Base-by-base conservation (phyloP, 2,113 vertebrate species). In the Psilopsiagon aymara region DNA sequence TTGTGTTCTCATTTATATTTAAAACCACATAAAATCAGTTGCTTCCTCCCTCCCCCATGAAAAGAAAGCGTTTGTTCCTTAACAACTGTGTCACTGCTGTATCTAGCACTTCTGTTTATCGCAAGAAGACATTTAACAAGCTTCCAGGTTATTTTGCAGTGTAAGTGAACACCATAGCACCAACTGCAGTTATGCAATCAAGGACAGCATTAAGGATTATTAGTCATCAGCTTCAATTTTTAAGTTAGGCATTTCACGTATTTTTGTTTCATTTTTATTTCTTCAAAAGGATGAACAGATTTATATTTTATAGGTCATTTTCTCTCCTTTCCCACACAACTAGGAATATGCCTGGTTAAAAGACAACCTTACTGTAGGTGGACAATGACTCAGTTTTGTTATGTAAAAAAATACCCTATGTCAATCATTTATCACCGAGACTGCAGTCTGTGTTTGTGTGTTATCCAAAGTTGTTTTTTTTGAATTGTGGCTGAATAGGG, bases 11-110 rank as follows among this genome's bases (percentile, higher is more conserved):
- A 39, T 55, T 67, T 78, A 11, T 62, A 84, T 57, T 86, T 79
- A 47, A 85, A 94, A 44, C 9, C 12, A 51, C 29, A 70, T 41
- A 47, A 57, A 85, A 78, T 4, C 23, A 84, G 25, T 13, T 67
- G 17, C 15, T 35, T 55, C 18, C 15, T 3, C 5, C 2, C 5
- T 5, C 11, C 4, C 2, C 10, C 2, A n/a, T n/a, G 20, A 59
- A 17, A 23, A 49, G 31, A 46, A 62, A 29, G 10, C 10, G 19
- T 76, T 60, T 66, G 17, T 12, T 69, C 52, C 49, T 77, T 80
- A 79, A 80, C 28, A 71, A 14, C 37, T 62, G 8, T 62, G 39
- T 33, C 28, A 62, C 7, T 60, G 44, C 11, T 62, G 8, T 24
- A 82, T 52, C 11, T 76, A 64, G 76, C 25, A 82, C 28, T 78